Percentiles rank a stretch among this genome's conserved stretches.
phyloP scores from a whole-genome alignment of 2,113 vertebrate genomes.

The Halcyon malimbica region DNA sequence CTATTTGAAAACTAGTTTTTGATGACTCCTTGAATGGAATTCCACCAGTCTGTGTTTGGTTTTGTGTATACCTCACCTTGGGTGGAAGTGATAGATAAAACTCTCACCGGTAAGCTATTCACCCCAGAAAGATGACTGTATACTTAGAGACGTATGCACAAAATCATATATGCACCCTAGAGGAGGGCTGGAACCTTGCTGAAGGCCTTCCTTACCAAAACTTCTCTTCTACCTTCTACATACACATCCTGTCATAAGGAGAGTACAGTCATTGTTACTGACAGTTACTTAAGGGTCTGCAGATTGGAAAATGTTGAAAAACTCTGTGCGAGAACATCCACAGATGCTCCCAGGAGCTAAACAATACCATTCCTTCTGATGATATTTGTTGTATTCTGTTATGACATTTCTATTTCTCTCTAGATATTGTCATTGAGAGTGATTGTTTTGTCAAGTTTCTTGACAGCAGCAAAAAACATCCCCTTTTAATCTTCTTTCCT shows the following conservation, averaged over 20 bases:
- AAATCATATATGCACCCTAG: neutral
- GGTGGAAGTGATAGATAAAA: neutral
- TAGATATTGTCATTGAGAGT: neutral
- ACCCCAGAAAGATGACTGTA: neutral
- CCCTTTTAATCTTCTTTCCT: conserved; percentile 9
- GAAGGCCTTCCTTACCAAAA: neutral
- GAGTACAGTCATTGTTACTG: neutral
- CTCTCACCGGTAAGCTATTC: neutral
- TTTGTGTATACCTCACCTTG: neutral
- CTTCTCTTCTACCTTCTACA: neutral
- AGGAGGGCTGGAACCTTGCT: neutral
- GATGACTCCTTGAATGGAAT: neutral
- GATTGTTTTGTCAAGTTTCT: conserved; percentile 49
- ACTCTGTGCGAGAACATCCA: neutral
- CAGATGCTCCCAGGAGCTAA: neutral
- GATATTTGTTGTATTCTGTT: neutral
- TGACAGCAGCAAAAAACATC: conserved; percentile 18
- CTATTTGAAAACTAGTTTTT: neutral
- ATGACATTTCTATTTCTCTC: neutral
- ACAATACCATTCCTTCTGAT: neutral
- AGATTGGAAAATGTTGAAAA: neutral
- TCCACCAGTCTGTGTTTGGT: neutral
- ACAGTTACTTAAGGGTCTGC: neutral
- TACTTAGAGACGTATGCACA: neutral
- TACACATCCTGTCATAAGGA: neutral